Evolutionary conservation across 2,113 vertebrate genomes (phyloP).

Genomic region (Sitta europaea): DNA sequence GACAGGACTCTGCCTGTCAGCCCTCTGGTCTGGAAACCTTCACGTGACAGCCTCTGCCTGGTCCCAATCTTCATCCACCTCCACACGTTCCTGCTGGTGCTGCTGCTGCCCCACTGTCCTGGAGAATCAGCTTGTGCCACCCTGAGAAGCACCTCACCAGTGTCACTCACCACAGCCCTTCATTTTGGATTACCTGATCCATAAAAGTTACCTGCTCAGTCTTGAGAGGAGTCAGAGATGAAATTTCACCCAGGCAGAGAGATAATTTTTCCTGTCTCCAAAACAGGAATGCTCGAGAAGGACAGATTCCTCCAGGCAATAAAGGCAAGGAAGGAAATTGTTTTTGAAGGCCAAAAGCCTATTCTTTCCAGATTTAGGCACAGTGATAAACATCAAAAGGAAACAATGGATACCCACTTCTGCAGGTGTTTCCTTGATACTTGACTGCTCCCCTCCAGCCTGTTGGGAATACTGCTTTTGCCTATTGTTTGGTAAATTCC

Average conservation of each 20-base stretch:
- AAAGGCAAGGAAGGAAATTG: slow-evolving; percentile 60
- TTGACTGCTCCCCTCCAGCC: slow-evolving; percentile 47
- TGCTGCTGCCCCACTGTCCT: fast-evolving
- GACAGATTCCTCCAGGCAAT: slow-evolving; percentile 46
- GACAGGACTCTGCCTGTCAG: not conserved
- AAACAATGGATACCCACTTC: slow-evolving; percentile 67
- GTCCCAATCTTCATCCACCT: not conserved
- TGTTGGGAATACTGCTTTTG: slow-evolving; percentile 48
- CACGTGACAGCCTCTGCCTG: not conserved
- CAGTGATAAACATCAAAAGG: slow-evolving; percentile 66
- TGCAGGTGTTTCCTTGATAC: slow-evolving; percentile 66
- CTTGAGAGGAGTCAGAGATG: not conserved
- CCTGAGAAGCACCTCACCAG: not conserved
- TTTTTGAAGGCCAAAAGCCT: slow-evolving; percentile 55
- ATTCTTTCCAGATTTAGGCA: slow-evolving; percentile 66
- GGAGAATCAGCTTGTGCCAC: fast-evolving
- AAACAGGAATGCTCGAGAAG: slow-evolving; percentile 42
- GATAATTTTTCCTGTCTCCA: slow-evolving; percentile 28
- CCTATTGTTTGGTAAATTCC: slow-evolving; percentile 60
- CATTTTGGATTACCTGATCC: not conserved
- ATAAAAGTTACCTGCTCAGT: not conserved
- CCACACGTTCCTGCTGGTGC: not conserved
- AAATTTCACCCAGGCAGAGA: slow-evolving; percentile 29
- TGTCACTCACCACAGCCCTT: not conserved
- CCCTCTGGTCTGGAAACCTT: not conserved